Evolutionary conservation across 2,797 vertebrate genomes (phyloP), one percentile per base, ranked within the genome.

Genomic region (Amazonetta brasiliensis): DNA sequence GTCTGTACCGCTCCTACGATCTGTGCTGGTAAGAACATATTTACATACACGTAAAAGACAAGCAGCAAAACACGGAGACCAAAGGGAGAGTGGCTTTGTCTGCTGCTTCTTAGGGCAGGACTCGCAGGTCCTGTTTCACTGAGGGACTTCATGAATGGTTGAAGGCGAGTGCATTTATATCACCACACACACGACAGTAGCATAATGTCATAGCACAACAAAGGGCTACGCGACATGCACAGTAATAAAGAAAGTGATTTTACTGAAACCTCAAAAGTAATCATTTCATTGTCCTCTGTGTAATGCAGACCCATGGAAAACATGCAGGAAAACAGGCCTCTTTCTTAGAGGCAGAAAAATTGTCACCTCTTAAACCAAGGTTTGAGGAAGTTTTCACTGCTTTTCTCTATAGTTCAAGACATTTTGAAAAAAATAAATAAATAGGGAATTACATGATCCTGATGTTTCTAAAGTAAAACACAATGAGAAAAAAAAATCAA

Each of bases 301-400:
- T 58, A 79, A 72, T 44, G 83, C 35, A 33, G 35, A 37, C 13
- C 17, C 37, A 66, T 41, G 23, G 35, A 11, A 83, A 87, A 63
- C 15, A 9, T 0, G 0, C 23, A 26, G 22, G 28, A 25, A 1
- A 62, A 83, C 73, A 55, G 9, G 9, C 21, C 8, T 54, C 15
- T 28, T 16, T 84, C 41, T 44, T 60, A 75, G 90, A 84, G 75
- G 28, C 11, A 12, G 37, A 85, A 87, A 92, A 72, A 67, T 50
- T 33, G 12, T 22, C 33, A 31, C 19, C 4, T 67, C 67, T 71
- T 74, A 59, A 77, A 37, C 22, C 26, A 28, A 71, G 7, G 9
- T n/a, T 43, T 71, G 50, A 86, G 35, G 63, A 81, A 67, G 39
- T 73, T 84, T 63, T 43, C 14, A 33, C 39, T 54, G n/a, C 39